phyloP scores from a whole-genome alignment of 92 coral and sea anemone genomes.

The Porites rus region DNA sequence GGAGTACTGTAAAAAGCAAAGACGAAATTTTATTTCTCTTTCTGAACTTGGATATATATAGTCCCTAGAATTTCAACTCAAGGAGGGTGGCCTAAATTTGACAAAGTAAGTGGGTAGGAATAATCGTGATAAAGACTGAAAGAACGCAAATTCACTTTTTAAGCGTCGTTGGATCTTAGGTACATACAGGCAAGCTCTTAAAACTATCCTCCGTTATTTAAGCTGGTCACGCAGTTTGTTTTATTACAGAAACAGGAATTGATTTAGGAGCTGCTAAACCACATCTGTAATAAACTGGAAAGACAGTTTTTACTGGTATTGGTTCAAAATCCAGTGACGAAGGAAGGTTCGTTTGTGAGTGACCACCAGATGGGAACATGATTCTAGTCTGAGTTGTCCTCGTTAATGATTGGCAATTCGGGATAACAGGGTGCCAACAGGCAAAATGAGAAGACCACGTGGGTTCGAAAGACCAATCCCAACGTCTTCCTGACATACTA shows the following conservation, averaged over 20 bases:
- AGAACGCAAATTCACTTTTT: too few relatives aligned
- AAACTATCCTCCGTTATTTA: too few relatives aligned
- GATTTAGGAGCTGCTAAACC: not conserved
- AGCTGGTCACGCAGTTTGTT: not conserved
- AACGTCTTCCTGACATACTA: not conserved
- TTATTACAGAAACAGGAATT: constrained; percentile 10
- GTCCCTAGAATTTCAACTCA: too few relatives aligned
- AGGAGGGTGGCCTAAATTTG: too few relatives aligned
- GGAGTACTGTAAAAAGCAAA: too few relatives aligned
- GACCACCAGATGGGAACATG: not conserved
- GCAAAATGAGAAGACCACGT: not conserved
- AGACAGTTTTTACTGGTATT: not conserved
- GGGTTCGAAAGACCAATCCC: not conserved
- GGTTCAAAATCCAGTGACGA: not conserved
- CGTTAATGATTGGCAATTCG: not conserved
- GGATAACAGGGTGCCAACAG: constrained; percentile 3
- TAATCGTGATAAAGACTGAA: too few relatives aligned
- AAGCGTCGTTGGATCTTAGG: too few relatives aligned
- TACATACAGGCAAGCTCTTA: too few relatives aligned
- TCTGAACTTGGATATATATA: too few relatives aligned
- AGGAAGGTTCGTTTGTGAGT: not conserved
- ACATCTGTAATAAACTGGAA: not conserved
- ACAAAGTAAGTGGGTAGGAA: too few relatives aligned
- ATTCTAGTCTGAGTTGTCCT: not conserved
- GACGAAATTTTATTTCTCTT: too few relatives aligned